phyloP scores from a whole-genome alignment of 1,140 invertebrate species.

The Microplitis demolitor region DNA sequence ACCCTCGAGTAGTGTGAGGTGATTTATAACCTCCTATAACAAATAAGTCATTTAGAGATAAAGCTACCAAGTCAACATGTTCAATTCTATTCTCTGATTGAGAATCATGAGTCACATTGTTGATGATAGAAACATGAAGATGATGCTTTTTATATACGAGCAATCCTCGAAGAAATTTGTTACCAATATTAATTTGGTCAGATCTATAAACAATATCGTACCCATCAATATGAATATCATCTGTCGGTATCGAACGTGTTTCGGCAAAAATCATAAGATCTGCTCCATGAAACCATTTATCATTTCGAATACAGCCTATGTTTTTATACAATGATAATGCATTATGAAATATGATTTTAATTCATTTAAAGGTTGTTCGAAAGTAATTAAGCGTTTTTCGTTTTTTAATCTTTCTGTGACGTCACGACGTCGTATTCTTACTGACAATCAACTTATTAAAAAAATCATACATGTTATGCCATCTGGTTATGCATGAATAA shows the following conservation, averaged over 20 bases:
- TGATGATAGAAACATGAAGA: neutral
- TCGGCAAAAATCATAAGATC: neutral
- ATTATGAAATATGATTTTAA: no score
- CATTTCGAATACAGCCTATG: neutral
- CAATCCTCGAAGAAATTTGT: neutral
- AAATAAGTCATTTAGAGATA: no score
- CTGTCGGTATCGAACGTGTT: no score
- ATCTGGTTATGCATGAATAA: no score
- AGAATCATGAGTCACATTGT: neutral
- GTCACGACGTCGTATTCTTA: no score
- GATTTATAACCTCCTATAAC: no score
- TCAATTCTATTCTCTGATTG: neutral
- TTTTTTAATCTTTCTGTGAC: no score
- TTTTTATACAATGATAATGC: neutral
- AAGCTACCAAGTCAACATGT: neutral
- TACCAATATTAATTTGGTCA: neutral
- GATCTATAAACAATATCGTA: neutral
- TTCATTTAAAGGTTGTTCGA: no score
- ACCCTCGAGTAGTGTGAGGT: no score
- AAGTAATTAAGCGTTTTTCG: no score
- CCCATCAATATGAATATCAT: neutral
- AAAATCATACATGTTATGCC: no score
- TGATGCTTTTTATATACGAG: neutral
- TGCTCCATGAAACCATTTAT: constrained; percentile 2
- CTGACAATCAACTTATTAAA: no score